These are phyloP conservation scores for Eidolon dupreanum DNA, from an alignment of 2,797 vertebrate genomes.

Conservation along the genomic window DNA sequence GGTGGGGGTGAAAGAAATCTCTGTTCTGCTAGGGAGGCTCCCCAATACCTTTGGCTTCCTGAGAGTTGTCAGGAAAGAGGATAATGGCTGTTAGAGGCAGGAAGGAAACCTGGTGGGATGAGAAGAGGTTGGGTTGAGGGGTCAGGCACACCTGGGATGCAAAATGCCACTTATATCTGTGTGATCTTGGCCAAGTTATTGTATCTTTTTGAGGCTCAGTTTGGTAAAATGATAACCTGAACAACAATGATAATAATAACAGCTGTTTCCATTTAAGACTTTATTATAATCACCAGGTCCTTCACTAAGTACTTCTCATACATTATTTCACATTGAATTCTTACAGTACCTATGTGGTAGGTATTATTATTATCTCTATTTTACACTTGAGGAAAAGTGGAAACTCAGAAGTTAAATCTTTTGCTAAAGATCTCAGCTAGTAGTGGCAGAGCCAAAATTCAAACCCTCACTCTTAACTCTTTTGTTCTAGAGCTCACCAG, in stretches of 20 bases:
- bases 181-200: neutral
- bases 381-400: neutral
- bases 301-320: neutral
- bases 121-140: neutral
- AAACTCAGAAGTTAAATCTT: neutral
- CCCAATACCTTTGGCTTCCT: neutral
- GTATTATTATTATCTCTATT: neutral
- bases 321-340: neutral
- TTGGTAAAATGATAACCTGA: neutral
- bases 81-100: neutral
- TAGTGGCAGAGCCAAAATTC: neutral
- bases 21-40: conserved; percentile 3
- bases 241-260: neutral
- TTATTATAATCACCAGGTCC: neutral
- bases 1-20: neutral
- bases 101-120: neutral
- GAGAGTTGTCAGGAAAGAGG: neutral
- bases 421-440: neutral
- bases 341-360: neutral
- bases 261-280: neutral
- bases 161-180: neutral
- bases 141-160: neutral
- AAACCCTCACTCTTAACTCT: neutral
- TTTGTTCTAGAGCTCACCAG: neutral
- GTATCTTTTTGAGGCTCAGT: neutral